These are phyloP conservation scores for Donacobius atricapilla DNA, from an alignment of 2,113 vertebrate species.

Conservation along the genomic window DNA sequence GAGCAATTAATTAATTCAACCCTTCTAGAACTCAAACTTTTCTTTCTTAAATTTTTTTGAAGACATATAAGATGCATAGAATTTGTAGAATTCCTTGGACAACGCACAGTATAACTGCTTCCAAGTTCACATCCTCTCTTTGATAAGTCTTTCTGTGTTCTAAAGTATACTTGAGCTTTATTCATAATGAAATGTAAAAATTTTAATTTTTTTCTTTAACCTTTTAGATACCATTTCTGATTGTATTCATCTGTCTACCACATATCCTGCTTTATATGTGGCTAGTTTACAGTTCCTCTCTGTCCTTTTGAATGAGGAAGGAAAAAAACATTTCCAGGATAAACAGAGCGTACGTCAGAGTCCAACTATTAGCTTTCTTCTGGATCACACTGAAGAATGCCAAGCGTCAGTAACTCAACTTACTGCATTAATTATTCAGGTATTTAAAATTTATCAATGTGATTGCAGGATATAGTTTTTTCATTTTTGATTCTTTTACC, in stretches of 20 bases:
- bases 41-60: neutral
- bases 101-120: neutral
- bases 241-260: constrained; percentile 71
- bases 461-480: neutral
- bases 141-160: neutral
- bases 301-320: constrained; percentile 83
- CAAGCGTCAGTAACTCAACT: constrained; percentile 72
- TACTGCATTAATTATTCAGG: constrained; percentile 86
- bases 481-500: neutral
- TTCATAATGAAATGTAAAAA: neutral
- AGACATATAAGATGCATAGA: neutral
- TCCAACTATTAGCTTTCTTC: constrained; percentile 66
- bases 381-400: constrained; percentile 66
- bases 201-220: neutral
- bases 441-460: constrained; percentile 27
- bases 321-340: constrained; percentile 61
- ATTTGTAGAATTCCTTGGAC: neutral
- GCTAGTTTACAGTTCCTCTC: constrained; percentile 84
- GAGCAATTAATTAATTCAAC: neutral
- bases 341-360: neutral
- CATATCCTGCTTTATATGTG: constrained; percentile 65
- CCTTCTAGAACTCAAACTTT: neutral
- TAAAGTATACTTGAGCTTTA: neutral
- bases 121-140: neutral
- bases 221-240: constrained; percentile 79